Base-by-base conservation (phyloP, 2,888 invertebrate genomes). In the Alviniconcha strummeri region DNA sequence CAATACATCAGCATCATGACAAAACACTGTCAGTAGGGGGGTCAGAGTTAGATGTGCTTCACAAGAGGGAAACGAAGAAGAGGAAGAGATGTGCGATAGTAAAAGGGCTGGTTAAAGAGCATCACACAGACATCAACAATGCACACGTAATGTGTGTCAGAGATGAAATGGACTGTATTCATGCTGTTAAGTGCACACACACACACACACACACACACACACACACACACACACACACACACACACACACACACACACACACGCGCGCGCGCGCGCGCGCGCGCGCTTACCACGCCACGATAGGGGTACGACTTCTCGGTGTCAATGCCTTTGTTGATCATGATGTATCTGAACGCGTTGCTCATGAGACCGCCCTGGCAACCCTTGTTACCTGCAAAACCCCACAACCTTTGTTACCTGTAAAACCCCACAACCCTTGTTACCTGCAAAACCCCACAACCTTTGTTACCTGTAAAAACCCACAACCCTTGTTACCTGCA, bases 301-400 rank as follows among this genome's bases (percentile, higher is more conserved):
- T 98, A 98, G 0, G 97, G 97, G 93, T 98, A 99, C 9, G 95
- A 94, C 84, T 95, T 95, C 94, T 98, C 75, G 15, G 75, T 75
- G 75, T 75, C 55, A 17, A 75, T 75, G 0, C 75, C 75, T 55
- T 75, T 75, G 55, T 75, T 75, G 17, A 55, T 55, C 52, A 55
- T 9, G n/a, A 75, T 9, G 19, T 75, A 75, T 5, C 5, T 17
- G 55, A 75, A 75, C 52, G 75, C 75, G 17, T 8, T 7, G n/a
- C 55, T 55, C 75, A 75, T 75, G 55, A 52, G 36, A 2, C 72
- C 75, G 17, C 75, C 75, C 17, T 8, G 17, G 55, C 75, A 75
- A 52, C 75, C 75, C 8, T 55, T 15, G 55, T 75, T 75, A 6
- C 75, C 75, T 75, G 75, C 36, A 36, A 36, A 36, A 1, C 36